A percentile compares a stretch with the other conserved stretches of the same genome.
Evolutionary conservation across 1,140 invertebrate species (phyloP).

Genomic region (Vanessa atalanta): DNA sequence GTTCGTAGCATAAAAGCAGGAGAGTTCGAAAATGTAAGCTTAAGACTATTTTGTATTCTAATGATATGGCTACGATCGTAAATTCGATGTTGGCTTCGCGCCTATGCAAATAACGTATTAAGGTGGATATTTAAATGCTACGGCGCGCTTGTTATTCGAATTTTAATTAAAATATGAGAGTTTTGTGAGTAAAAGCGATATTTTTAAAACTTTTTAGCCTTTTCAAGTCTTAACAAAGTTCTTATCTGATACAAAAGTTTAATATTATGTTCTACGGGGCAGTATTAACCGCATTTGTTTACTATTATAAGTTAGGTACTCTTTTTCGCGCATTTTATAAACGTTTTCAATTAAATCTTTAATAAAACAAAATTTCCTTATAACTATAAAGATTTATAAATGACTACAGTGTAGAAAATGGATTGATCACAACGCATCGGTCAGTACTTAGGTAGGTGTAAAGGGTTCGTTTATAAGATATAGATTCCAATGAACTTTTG

Average conservation of each 20-base stretch:
- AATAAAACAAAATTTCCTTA: conserved; percentile 36
- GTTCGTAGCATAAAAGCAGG: neutral
- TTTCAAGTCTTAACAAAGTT: conserved; percentile 15
- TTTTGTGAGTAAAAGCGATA: conserved; percentile 15
- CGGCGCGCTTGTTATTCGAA: conserved; percentile 21
- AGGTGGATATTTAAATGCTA: conserved; percentile 9
- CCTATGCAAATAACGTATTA: conserved; percentile 21
- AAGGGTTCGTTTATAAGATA: conserved; percentile 2
- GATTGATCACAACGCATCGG: conserved; percentile 41
- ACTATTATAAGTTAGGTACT: conserved; percentile 54
- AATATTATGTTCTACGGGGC: conserved; percentile 29
- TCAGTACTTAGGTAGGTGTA: conserved; percentile 23
- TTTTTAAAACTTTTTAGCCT: conserved; percentile 12
- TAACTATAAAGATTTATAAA: conserved; percentile 43
- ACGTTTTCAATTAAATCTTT: conserved; percentile 1
- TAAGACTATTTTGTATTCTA: conserved; percentile 36
- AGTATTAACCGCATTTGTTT: conserved; percentile 22
- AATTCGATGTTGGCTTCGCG: conserved; percentile 33
- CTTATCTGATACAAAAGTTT: conserved; percentile 28
- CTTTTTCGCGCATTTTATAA: conserved; percentile 53
- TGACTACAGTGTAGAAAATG: conserved; percentile 45
- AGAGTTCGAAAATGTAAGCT: conserved; percentile 11
- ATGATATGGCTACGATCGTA: conserved; percentile 35
- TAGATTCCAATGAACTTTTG: conserved; percentile 6
- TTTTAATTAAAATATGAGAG: conserved; percentile 21